Base-by-base conservation (phyloP, 92 coral and sea anemone genomes). In the Virgularia gustaviana region DNA sequence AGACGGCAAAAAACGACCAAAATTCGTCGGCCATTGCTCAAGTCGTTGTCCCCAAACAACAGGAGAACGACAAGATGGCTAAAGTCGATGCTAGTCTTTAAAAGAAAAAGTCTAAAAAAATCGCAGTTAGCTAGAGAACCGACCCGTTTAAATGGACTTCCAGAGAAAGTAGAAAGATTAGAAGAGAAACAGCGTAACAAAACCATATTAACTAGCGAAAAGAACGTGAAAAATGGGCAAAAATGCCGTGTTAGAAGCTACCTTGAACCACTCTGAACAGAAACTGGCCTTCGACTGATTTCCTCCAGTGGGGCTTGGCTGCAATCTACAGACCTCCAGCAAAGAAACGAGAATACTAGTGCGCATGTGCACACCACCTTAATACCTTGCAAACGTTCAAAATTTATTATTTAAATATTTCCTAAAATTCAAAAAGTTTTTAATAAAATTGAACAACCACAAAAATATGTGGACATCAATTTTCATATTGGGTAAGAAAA, bases 211-310 rank as follows among this genome's bases (percentile, higher is more conserved):
- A 67, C 15, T 23, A 31, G 22, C 36, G 49, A 67, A 67, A 67
- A 45, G 12, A 67, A 67, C 25, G 58, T 0, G 45, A 67, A 67
- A 67, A 67, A 67, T 5, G 58, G 27, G 56, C 56, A 24, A 67
- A 67, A 67, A 67, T n/a, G 34, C 20, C 53, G 58, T 67, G 41
- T 15, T 45, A 67, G 36, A 67, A 67, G 25, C 39, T 67, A 67
- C 74, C 74, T 67, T 67, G 41, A 27, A 67, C 74, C 74, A 53
- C 59, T 67, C 74, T 67, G 58, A 59, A 11, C 74, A 44, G 58
- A 42, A 23, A 45, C 74, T 67, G n/a, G n/a, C 74, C 74, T 67
- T 67, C 74, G 74, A 67, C 74, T 67, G 74, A 67, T 45, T 66
- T 49, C 59, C 49, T 49, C 59, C 42, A 29, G 11, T 15, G 74